Evolutionary conservation across 92 coral and sea anemone species (phyloP), one percentile per base, ranked within the genome.

Genomic region (Heteractis magnifica): DNA sequence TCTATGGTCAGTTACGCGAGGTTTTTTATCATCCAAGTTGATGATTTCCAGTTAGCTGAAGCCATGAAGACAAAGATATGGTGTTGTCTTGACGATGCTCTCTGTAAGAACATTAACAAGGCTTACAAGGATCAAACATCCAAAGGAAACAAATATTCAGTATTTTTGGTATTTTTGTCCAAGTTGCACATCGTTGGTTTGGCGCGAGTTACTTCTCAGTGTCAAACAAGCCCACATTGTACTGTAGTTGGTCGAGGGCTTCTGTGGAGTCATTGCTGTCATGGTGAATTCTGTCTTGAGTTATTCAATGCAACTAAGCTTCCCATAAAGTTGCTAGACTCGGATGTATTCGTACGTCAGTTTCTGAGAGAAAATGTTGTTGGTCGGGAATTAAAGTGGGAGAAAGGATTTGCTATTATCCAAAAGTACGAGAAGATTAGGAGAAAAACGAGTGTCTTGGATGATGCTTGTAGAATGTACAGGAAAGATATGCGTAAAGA

Each of bases 41-140:
- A 72, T 21, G 64, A 51, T 0, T 34, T 76, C 18, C 82, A 77
- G 73, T 23, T 85, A 6, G 44, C 72, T 18, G 88, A 85, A 78
- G 88, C 88, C 4, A 77, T 85, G 41, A 85, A 85, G 73, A 70
- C 76, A 10, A 64, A 77, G 18, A 55, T 34, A 14, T 85, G 88
- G 88, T 85, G 88, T 51, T 49, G 55, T 19, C 50, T 78, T 7
- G 87, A 84, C 34, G 87, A 76, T 10, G 71, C 5, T 7, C 71
- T 75, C 8, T 72, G 74, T 13, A 49, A 16, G 64, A 49, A n/a
- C 8, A 75, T 84, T 6, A 77, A 84, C 77, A 50, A 21, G 1
- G 75, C 23, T 8, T 84, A 84, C 81, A 50, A 21, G 12, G 87
- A 84, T 1, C 87, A 77, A 77, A 11, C 65, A 16, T 21, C 73